Percentiles rank a stretch among this genome's conserved stretches.
Conservation (phyloP, 1,140 invertebrate species). For the Cherax destructor region DNA sequence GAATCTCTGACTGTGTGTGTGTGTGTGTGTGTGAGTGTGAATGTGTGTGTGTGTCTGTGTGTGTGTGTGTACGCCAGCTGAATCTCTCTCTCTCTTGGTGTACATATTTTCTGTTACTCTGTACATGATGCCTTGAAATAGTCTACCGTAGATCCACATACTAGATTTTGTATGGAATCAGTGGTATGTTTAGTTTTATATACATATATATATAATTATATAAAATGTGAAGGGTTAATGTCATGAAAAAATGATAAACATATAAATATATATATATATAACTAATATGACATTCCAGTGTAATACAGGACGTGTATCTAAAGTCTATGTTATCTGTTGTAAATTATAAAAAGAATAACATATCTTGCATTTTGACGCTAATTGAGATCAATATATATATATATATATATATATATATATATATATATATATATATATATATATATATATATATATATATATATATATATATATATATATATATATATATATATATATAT, state of each 20-base stretch:
- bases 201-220: constrained; percentile 35
- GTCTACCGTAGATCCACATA: constrained; percentile 32
- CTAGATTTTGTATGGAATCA: constrained; percentile 42
- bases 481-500: constrained; percentile 25
- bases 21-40: constrained; percentile 22
- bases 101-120: constrained; percentile 27
- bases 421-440: constrained; percentile 25
- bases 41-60: constrained; percentile 20
- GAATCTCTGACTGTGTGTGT: neutral
- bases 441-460: constrained; percentile 31
- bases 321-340: constrained; percentile 34
- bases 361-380: constrained; percentile 5
- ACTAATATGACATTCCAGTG: constrained; percentile 25
- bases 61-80: neutral
- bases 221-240: neutral
- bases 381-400: constrained; percentile 26
- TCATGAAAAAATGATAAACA: neutral
- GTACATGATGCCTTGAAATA: constrained; percentile 42
- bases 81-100: neutral
- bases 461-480: constrained; percentile 29
- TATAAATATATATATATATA: constrained; percentile 28
- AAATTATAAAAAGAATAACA: neutral
- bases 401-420: constrained; percentile 28
- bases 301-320: constrained; percentile 11
- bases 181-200: constrained; percentile 42